Conservation (phyloP, 1,140 invertebrate genomes). For the Panagrolaimus sp. region DNA sequence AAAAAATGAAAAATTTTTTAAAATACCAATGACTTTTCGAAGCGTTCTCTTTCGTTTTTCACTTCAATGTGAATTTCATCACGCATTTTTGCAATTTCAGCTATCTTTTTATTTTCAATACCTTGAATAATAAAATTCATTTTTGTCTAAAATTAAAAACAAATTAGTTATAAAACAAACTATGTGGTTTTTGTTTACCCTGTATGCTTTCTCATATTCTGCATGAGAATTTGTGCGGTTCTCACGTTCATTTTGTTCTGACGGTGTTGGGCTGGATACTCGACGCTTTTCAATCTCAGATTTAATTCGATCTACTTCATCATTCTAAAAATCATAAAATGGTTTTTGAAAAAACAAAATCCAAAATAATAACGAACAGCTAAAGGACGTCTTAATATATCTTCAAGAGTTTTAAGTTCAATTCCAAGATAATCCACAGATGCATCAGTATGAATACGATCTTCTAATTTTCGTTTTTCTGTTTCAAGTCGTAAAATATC, state of each 20-base stretch:
- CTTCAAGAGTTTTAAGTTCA: conserved; percentile 33
- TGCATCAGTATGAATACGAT: conserved; percentile 26
- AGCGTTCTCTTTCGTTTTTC: conserved; percentile 19
- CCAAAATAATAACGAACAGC: conserved; percentile 20
- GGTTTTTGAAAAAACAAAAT: not conserved
- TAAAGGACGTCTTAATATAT: conserved; percentile 34
- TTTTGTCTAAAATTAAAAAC: conserved; percentile 30
- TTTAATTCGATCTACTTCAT: conserved; percentile 36
- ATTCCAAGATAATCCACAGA: conserved; percentile 28
- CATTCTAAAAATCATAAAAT: conserved; percentile 30
- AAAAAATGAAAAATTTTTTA: not conserved
- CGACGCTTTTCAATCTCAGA: conserved; percentile 36
- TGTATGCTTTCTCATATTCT: conserved; percentile 39
- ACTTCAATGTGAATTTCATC: conserved; percentile 36
- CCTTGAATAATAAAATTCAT: conserved; percentile 35
- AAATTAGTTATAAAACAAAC: not conserved
- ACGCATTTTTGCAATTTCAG: conserved; percentile 31
- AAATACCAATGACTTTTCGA: conserved; percentile 32
- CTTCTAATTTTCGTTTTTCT: conserved; percentile 26
- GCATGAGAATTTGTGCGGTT: conserved; percentile 3
- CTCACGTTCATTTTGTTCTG: conserved; percentile 13
- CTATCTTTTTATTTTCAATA: conserved; percentile 41
- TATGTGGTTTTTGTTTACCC: conserved; percentile 11
- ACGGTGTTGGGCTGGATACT: conserved; percentile 2
- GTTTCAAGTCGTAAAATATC: conserved; percentile 26